These are phyloP conservation scores for Tetramorium simillimum DNA, from an alignment of 1,140 invertebrate species.

Conservation along the genomic window DNA sequence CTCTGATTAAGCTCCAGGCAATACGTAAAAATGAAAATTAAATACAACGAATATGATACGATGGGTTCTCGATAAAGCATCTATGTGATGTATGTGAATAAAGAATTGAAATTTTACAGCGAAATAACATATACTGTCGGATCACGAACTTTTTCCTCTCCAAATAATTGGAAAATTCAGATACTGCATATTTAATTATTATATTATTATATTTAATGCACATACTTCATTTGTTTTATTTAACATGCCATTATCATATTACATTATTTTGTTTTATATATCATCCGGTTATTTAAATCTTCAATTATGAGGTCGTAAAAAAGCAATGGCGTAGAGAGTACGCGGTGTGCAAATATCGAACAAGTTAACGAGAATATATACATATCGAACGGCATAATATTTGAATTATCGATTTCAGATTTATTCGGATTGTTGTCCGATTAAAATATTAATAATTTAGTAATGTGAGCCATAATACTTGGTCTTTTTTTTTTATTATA, in stretches of 20 bases:
- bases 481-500: not conserved
- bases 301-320: not conserved
- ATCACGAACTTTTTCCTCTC: not conserved
- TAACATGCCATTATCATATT: not conserved
- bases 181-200: constrained; percentile 2
- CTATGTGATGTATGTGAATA: not conserved
- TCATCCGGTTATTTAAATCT: constrained; percentile 8
- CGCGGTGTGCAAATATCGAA: not conserved
- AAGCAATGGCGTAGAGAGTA: not conserved
- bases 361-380: not conserved
- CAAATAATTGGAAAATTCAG: constrained; percentile 20
- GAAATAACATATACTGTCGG: not conserved
- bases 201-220: constrained; percentile 17
- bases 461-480: not conserved
- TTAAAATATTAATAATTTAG: not conserved
- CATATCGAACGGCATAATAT: not conserved
- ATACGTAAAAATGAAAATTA: constrained; percentile 37
- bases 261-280: constrained; percentile 4
- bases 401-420: not conserved
- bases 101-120: constrained; percentile 13
- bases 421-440: not conserved
- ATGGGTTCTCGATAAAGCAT: constrained; percentile 2
- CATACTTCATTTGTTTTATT: constrained; percentile 13
- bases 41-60: constrained; percentile 19
- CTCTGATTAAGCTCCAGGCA: constrained; percentile 8